Conservation (phyloP, 2,113 vertebrate genomes). For the Mirza zaza region DNA sequence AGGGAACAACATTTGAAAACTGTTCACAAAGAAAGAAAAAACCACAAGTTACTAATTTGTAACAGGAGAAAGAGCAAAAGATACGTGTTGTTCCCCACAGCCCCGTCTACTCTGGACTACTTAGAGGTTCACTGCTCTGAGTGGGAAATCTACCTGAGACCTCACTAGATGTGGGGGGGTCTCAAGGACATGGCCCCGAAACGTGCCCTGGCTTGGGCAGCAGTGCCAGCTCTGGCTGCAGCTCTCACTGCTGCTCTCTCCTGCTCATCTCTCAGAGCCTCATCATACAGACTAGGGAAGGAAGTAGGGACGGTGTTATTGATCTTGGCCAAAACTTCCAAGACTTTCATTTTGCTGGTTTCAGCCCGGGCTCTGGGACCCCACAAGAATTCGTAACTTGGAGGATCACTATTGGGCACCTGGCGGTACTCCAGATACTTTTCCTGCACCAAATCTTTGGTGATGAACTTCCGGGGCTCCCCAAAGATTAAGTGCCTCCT, state of each 20-base stretch:
- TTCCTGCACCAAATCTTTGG: background rate
- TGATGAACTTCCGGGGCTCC: background rate
- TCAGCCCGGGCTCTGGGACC: background rate
- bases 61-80: background rate
- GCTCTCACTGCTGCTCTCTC: background rate
- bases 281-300: background rate
- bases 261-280: background rate
- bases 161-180: background rate
- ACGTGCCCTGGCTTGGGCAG: background rate
- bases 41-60: background rate
- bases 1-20: background rate
- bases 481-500: background rate
- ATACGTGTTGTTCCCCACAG: background rate
- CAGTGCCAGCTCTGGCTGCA: background rate
- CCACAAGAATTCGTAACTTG: conserved; percentile 34
- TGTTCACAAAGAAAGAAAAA: background rate
- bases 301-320: background rate
- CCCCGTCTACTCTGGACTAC: background rate
- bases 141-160: background rate
- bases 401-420: background rate
- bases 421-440: background rate
- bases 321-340: background rate
- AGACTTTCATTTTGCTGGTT: background rate
- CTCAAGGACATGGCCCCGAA: background rate
- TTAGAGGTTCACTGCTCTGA: background rate